Conservation (phyloP, 2,113 vertebrate species). For the Perca fluviatilis region DNA sequence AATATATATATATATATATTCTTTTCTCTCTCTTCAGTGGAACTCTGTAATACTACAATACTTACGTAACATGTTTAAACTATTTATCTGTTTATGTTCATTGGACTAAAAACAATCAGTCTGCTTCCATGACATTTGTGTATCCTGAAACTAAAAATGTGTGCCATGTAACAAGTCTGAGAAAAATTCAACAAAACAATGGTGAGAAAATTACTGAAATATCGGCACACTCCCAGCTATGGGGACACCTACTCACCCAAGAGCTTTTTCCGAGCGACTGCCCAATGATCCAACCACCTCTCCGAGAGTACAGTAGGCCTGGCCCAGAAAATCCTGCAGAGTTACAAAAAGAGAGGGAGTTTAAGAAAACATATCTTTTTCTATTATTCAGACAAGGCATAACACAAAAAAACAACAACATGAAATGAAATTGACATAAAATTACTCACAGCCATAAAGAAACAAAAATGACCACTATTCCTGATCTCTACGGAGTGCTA, state of each 20-base stretch:
- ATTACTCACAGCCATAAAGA: neutral
- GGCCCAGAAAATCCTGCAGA: slow-evolving; percentile 96
- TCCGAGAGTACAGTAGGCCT: slow-evolving; percentile 94
- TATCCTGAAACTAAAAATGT: too few species aligned
- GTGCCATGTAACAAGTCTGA: too few species aligned
- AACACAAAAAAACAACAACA: neutral
- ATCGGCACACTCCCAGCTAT: neutral
- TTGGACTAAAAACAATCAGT: too few species aligned
- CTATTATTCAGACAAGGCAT: too few species aligned
- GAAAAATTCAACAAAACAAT: too few species aligned
- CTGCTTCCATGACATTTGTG: too few species aligned
- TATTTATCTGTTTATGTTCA: too few species aligned
- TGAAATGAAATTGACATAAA: neutral
- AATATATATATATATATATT: too few species aligned
- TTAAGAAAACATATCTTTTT: neutral
- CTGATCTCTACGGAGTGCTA: neutral
- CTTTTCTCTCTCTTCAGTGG: too few species aligned
- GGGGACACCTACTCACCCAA: slow-evolving; percentile 88
- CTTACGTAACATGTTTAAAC: too few species aligned
- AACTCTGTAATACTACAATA: too few species aligned
- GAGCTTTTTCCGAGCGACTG: slow-evolving; percentile 92
- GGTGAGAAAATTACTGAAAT: neutral
- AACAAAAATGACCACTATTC: neutral
- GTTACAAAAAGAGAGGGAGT: neutral
- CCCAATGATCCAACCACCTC: slow-evolving; percentile 97